phyloP scores from a whole-genome alignment of 2,888 invertebrate genomes.

The Cantharis lateralis region DNA sequence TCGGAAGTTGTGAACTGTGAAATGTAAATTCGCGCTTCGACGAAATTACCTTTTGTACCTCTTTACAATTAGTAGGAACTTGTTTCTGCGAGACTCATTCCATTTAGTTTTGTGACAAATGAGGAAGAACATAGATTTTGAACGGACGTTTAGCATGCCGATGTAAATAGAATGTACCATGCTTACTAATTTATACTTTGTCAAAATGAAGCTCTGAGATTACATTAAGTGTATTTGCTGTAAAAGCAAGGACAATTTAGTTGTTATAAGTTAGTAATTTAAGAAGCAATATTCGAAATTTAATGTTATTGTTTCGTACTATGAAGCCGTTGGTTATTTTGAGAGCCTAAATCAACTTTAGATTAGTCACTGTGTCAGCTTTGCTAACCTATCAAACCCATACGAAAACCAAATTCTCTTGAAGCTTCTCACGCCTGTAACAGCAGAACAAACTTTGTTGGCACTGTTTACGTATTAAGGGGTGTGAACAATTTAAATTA shows the following conservation, averaged over 20 bases:
- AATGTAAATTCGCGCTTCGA: slow-evolving; percentile 31
- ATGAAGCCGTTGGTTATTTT: slow-evolving; percentile 2
- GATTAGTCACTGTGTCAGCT: slow-evolving; percentile 26
- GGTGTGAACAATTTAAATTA: slow-evolving; percentile 20
- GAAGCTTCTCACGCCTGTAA: slow-evolving; percentile 5
- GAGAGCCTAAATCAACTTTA: slow-evolving; percentile 28
- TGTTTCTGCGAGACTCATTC: slow-evolving; percentile 26
- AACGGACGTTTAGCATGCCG: slow-evolving; percentile 25
- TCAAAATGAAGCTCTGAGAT: not conserved
- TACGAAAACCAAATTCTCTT: slow-evolving; percentile 21
- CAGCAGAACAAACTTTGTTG: slow-evolving; percentile 18
- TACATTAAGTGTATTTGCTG: not conserved
- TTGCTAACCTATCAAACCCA: slow-evolving; percentile 26
- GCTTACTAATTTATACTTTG: slow-evolving; percentile 14
- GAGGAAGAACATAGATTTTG: slow-evolving; percentile 23
- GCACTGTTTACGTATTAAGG: slow-evolving; percentile 11
- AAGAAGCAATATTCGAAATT: not conserved
- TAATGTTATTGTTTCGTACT: not conserved
- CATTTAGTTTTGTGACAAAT: slow-evolving; percentile 26
- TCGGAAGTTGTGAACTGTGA: slow-evolving; percentile 31
- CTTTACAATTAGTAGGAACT: slow-evolving; percentile 29
- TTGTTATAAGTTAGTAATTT: not conserved
- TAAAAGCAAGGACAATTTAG: not conserved
- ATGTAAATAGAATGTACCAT: slow-evolving; percentile 8
- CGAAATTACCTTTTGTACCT: slow-evolving; percentile 28